A percentile compares a stretch with the other conserved stretches of the same genome.
These are phyloP conservation scores for Malachius bipustulatus DNA, from an alignment of 2,888 invertebrate species.

Conservation along the genomic window DNA sequence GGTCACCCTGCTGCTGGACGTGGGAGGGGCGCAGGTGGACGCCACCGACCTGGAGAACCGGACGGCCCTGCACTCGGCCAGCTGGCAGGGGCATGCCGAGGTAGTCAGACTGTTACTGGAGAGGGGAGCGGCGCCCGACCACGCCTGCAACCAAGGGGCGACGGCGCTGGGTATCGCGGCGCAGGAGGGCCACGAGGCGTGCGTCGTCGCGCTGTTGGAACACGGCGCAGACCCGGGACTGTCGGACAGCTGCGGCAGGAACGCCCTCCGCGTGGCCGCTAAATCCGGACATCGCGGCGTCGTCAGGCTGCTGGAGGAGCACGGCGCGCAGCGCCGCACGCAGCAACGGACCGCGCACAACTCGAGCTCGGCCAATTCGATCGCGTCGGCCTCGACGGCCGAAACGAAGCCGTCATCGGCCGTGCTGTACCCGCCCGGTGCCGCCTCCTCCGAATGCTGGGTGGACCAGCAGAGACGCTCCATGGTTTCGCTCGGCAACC, in stretches of 20 bases:
- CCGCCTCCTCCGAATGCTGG: too few relatives aligned
- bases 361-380: slow-evolving; percentile 34
- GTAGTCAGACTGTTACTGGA: slow-evolving; percentile 71
- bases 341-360: slow-evolving; percentile 33
- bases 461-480: slow-evolving; percentile 40
- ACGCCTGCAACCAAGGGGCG: slow-evolving; percentile 90
- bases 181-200: slow-evolving; percentile 90
- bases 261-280: slow-evolving; percentile 78
- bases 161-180: slow-evolving; percentile 91
- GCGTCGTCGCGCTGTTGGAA: slow-evolving; percentile 70
- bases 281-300: slow-evolving; percentile 85
- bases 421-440: slow-evolving; percentile 38
- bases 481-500: slow-evolving; percentile 50
- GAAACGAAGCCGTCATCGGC: slow-evolving; percentile 52
- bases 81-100: slow-evolving; percentile 86
- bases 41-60: slow-evolving; percentile 77
- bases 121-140: slow-evolving; percentile 73
- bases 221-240: slow-evolving; percentile 79
- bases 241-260: slow-evolving; percentile 76
- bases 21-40: slow-evolving; percentile 75
- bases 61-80: slow-evolving; percentile 87
- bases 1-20: slow-evolving; percentile 69
- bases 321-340: slow-evolving; percentile 30
- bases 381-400: slow-evolving; percentile 44
- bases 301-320: slow-evolving; percentile 64